Evolutionary conservation across 2,888 invertebrate genomes (phyloP).

Genomic region (Meiosimyza platycephala): DNA sequence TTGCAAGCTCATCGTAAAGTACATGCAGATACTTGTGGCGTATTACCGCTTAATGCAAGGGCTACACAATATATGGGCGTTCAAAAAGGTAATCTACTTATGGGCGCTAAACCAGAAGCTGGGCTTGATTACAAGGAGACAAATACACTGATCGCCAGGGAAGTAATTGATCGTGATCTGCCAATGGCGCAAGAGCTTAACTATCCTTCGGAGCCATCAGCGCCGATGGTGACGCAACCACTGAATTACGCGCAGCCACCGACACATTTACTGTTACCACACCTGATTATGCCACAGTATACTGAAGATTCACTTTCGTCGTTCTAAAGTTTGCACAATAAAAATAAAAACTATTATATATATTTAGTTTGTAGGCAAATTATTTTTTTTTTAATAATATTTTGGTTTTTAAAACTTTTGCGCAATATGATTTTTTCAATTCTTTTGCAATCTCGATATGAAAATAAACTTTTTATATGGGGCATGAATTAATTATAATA

Average conservation of each 20-base stretch:
- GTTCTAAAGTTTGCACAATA: slow-evolving; percentile 8
- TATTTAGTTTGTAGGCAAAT: neutral
- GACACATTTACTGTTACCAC: slow-evolving; percentile 48
- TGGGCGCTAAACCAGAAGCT: slow-evolving; percentile 63
- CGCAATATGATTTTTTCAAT: too few species aligned
- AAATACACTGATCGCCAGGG: slow-evolving; percentile 58
- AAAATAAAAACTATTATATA: neutral
- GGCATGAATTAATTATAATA: too few species aligned
- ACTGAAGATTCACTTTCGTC: slow-evolving; percentile 34
- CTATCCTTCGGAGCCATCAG: slow-evolving; percentile 57
- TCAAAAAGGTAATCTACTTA: slow-evolving; percentile 60
- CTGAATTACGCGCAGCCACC: slow-evolving; percentile 54
- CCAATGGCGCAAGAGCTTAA: slow-evolving; percentile 61
- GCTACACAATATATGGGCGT: slow-evolving; percentile 65
- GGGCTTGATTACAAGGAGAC: slow-evolving; percentile 61
- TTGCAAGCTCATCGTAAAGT: slow-evolving; percentile 69
- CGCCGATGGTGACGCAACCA: slow-evolving; percentile 57
- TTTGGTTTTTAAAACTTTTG: neutral
- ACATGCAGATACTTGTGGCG: slow-evolving; percentile 68
- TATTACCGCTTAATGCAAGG: slow-evolving; percentile 62
- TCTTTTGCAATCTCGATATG: too few species aligned
- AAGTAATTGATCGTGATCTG: slow-evolving; percentile 59
- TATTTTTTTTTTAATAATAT: too few species aligned
- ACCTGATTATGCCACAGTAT: slow-evolving; percentile 35
- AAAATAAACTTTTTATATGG: too few species aligned